phyloP scores from a whole-genome alignment of 2,113 vertebrate species.

The Laticauda colubrina region DNA sequence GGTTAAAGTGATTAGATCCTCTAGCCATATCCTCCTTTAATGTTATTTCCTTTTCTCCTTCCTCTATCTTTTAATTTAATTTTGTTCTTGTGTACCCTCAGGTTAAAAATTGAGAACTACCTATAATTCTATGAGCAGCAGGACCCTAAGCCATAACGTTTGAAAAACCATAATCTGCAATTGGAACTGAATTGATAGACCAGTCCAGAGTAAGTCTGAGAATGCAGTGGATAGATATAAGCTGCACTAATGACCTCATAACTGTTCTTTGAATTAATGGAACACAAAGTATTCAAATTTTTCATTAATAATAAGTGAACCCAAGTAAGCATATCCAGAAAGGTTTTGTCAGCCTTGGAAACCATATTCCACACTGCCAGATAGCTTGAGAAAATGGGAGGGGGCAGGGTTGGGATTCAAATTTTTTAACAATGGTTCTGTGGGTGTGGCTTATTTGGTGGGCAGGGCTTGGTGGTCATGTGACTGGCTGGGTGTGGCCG shows the following conservation, averaged over 20 bases:
- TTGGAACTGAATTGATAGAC: neutral
- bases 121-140: neutral
- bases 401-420: no score
- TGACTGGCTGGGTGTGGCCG: no score
- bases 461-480: no score
- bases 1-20: neutral
- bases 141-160: neutral
- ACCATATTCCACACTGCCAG: no score
- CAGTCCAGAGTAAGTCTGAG: neutral
- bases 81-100: neutral
- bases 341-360: neutral
- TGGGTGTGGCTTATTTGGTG: no score
- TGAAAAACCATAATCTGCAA: neutral
- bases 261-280: neutral
- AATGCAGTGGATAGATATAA: neutral
- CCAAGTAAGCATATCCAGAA: neutral
- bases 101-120: neutral
- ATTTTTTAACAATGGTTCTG: no score
- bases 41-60: neutral
- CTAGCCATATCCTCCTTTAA: neutral
- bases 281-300: neutral
- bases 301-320: neutral
- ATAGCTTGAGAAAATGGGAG: no score
- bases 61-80: neutral
- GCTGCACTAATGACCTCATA: neutral